Conservation (phyloP, 2,888 invertebrate species). For the Graphium colonna region DNA sequence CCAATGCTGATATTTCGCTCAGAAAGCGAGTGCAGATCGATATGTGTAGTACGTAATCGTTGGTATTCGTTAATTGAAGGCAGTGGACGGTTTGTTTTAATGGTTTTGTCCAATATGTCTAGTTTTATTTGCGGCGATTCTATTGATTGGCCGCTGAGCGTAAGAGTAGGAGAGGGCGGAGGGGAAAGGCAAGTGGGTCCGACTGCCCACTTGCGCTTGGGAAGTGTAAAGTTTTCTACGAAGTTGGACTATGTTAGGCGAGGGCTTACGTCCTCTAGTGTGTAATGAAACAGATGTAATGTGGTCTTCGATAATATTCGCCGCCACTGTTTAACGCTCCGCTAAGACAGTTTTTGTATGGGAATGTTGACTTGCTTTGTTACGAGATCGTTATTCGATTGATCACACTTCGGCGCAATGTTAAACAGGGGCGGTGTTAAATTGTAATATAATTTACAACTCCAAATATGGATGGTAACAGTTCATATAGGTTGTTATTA, state of each 20-base stretch:
- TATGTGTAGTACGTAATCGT: slow-evolving; percentile 17
- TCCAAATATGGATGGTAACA: slow-evolving; percentile 58
- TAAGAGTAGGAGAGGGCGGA: slow-evolving; percentile 51
- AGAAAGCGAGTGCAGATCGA: slow-evolving; percentile 4
- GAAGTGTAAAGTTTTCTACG: slow-evolving; percentile 56
- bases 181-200: too few species aligned
- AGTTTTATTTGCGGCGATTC: slow-evolving; percentile 73
- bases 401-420: slow-evolving; percentile 11
- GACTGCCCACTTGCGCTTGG: slow-evolving; percentile 42
- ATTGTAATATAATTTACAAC: slow-evolving; percentile 68
- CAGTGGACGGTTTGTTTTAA: slow-evolving; percentile 56
- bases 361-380: slow-evolving; percentile 16
- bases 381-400: slow-evolving; percentile 18
- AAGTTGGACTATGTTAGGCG: slow-evolving; percentile 45
- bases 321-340: slow-evolving; percentile 28
- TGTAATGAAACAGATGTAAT: slow-evolving; percentile 45
- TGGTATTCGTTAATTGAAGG: slow-evolving; percentile 34
- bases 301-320: slow-evolving; percentile 40
- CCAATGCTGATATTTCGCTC: slow-evolving; percentile 17
- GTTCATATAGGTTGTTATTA: slow-evolving; percentile 74
- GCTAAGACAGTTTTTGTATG: not conserved
- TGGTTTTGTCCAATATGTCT: slow-evolving; percentile 62
- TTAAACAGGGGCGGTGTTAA: slow-evolving; percentile 34
- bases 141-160: slow-evolving; percentile 73
- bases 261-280: slow-evolving; percentile 42